Percentiles rank a stretch among this genome's conserved stretches.
Conservation (phyloP, 2,888 invertebrate genomes). For the Cephus pygmeus region DNA sequence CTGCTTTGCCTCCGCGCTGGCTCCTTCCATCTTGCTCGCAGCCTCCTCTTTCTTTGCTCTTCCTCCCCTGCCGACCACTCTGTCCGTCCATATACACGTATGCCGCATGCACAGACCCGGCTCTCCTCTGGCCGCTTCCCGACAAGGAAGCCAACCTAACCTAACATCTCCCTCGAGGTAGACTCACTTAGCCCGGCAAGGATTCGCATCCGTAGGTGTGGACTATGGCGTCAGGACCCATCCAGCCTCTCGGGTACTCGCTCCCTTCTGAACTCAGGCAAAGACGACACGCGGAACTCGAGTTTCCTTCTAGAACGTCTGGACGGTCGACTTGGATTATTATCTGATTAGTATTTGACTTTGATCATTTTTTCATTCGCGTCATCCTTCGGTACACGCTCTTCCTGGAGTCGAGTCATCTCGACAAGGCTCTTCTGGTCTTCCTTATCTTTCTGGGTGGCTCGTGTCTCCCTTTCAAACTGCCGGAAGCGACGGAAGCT, state of each 20-base stretch:
- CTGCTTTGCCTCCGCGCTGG: neutral
- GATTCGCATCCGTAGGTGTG: neutral
- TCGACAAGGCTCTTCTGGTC: neutral
- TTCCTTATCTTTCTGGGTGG: neutral
- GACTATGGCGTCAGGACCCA: neutral
- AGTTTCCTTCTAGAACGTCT: neutral
- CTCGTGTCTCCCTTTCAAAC: neutral
- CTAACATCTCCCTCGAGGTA: neutral
- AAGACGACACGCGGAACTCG: neutral
- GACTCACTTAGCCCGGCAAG: neutral
- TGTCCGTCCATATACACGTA: neutral
- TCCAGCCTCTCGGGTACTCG: neutral
- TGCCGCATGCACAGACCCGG: neutral
- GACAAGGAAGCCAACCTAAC: neutral
- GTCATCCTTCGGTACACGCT: neutral
- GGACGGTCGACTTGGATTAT: neutral
- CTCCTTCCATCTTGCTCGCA: neutral
- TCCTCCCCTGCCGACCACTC: neutral
- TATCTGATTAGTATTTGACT: neutral
- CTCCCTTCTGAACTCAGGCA: neutral
- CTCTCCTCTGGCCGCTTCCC: neutral
- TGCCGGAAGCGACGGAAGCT: neutral
- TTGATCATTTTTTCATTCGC: neutral
- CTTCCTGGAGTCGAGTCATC: neutral
- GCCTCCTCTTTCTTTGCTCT: conserved; percentile 3